These are phyloP conservation scores for Cylas formicarius DNA, from an alignment of 1,140 invertebrate species.

Conservation along the genomic window DNA sequence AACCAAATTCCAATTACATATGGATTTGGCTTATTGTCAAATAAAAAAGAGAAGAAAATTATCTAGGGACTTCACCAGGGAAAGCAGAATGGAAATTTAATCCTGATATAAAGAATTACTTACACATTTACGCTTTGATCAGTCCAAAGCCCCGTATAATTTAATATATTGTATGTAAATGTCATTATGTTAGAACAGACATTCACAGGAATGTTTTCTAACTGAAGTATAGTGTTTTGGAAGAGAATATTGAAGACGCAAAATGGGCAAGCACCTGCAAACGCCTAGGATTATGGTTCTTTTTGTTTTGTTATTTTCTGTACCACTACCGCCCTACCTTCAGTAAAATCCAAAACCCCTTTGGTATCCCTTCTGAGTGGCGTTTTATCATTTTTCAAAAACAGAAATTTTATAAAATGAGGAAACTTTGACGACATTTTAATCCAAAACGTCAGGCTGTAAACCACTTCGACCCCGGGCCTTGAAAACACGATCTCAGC, in stretches of 20 bases:
- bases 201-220: slow-evolving; percentile 13
- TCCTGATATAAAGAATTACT: slow-evolving; percentile 5
- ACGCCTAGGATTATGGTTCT: slow-evolving; percentile 2
- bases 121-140: slow-evolving; percentile 20
- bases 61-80: slow-evolving; percentile 4
- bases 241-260: slow-evolving; percentile 24
- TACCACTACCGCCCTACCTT: slow-evolving; percentile 13
- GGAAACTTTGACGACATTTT: slow-evolving; percentile 16
- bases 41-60: neutral
- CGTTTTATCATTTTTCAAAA: slow-evolving; percentile 14
- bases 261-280: slow-evolving; percentile 26
- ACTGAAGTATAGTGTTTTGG: slow-evolving; percentile 17
- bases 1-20: neutral
- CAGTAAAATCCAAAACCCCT: slow-evolving; percentile 19
- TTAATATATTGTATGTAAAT: slow-evolving; percentile 27
- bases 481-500: slow-evolving; percentile 20
- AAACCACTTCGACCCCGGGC: slow-evolving; percentile 9
- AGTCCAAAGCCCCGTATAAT: slow-evolving; percentile 18
- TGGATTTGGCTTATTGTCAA: neutral
- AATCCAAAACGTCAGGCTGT: slow-evolving; percentile 18
- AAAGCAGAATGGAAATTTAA: neutral
- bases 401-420: slow-evolving; percentile 16
- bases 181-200: slow-evolving; percentile 21
- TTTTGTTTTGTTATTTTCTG: too few relatives aligned
- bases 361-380: slow-evolving; percentile 11